phyloP scores from a whole-genome alignment of 2,797 vertebrate genomes.

The Hybognathus amarus region DNA sequence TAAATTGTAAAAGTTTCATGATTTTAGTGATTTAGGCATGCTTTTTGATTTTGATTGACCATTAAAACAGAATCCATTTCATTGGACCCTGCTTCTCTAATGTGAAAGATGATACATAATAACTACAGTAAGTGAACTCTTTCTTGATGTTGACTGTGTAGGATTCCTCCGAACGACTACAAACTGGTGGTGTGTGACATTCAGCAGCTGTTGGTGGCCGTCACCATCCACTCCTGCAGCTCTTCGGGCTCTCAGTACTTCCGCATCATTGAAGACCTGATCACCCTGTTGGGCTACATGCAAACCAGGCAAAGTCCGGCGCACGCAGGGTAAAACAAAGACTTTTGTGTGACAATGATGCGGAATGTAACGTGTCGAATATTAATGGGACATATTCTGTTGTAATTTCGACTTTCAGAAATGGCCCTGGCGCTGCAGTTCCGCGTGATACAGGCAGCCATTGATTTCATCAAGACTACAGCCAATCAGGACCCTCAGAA shows the following conservation, averaged over 20 bases:
- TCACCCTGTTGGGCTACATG: constrained; percentile 93
- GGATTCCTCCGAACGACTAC: constrained; percentile 92
- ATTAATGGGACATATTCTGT: background rate
- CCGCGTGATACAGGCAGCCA: constrained; percentile 90
- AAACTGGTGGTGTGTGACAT: constrained; percentile 93
- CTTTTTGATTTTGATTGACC: too few relatives aligned
- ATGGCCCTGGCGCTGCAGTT: constrained; percentile 94
- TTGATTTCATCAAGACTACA: constrained; percentile 93
- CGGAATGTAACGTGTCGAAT: background rate
- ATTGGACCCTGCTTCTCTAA: background rate
- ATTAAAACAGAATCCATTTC: background rate
- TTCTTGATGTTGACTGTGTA: constrained; percentile 63
- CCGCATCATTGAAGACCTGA: constrained; percentile 97
- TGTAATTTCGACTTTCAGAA: constrained; percentile 71
- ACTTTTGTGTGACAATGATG: background rate
- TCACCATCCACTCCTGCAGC: constrained; percentile 97
- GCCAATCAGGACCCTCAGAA: constrained; percentile 87
- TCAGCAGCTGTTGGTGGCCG: constrained; percentile 93
- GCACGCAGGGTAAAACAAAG: constrained; percentile 85
- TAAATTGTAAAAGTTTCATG: background rate
- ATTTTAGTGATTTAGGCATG: background rate
- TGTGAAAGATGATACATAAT: background rate
- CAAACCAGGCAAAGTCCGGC: constrained; percentile 92
- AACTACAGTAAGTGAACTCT: background rate
- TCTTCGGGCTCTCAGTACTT: constrained; percentile 98